These are phyloP conservation scores for Orientallactaga bullata DNA, from an alignment of 2,113 vertebrate genomes.

Conservation along the genomic window DNA sequence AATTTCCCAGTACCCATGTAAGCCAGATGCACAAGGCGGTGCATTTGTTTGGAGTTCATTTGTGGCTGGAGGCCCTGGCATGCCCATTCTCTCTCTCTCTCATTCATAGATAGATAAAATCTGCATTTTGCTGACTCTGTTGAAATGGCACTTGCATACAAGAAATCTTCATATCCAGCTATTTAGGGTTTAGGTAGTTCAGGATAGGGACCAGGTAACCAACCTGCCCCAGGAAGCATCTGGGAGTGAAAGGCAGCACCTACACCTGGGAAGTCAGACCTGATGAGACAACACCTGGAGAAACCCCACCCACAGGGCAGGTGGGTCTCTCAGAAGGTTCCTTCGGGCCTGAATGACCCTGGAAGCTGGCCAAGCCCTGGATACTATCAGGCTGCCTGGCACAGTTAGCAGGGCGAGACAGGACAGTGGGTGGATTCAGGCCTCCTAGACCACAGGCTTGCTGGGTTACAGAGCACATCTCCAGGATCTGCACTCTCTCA, in stretches of 20 bases:
- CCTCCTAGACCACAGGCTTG: background rate
- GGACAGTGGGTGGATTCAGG: background rate
- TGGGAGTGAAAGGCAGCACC: background rate
- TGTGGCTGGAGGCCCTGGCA: no score
- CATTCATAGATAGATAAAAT: no score
- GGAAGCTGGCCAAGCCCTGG: background rate
- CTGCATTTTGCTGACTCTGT: background rate
- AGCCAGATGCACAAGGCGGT: no score
- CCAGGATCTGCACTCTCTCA: background rate
- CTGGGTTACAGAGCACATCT: background rate
- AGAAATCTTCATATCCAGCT: background rate
- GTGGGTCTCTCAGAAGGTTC: background rate
- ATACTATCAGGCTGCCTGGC: background rate
- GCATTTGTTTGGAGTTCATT: no score
- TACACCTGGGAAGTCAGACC: accelerated
- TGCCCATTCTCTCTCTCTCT: no score
- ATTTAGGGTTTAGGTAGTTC: background rate
- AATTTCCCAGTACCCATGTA: no score
- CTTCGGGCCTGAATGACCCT: background rate
- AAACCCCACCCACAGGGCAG: background rate
- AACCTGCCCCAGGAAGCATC: background rate
- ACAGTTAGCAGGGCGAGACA: background rate
- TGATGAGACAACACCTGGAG: background rate
- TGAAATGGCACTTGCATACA: background rate
- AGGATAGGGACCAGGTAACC: accelerated